Percentiles rank a stretch among this genome's conserved stretches.
These are phyloP conservation scores for Pseudomugil tenellus DNA, from an alignment of 2,797 vertebrate genomes.

Conservation along the genomic window DNA sequence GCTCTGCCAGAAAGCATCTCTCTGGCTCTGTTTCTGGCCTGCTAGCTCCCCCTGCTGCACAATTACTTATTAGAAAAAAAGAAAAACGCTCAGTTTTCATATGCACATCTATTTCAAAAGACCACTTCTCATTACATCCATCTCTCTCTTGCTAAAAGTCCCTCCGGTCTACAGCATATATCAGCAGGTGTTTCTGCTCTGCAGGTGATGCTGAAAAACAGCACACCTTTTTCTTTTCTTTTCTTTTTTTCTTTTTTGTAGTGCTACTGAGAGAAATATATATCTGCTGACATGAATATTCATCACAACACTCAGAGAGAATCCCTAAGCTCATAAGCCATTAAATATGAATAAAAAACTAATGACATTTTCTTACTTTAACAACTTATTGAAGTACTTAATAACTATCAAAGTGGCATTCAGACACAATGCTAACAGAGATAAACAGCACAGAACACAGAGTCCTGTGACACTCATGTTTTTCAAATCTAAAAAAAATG, in stretches of 20 bases:
- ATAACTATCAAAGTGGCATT: conserved; percentile 42
- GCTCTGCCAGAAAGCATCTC: conserved; percentile 19
- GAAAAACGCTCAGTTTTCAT: background rate
- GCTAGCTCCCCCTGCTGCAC: conserved; percentile 81
- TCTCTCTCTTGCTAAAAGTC: conserved; percentile 31
- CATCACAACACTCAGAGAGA: conserved; percentile 55
- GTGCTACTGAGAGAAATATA: conserved; percentile 46
- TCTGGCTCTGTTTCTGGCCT: conserved; percentile 62
- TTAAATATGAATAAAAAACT: conserved; percentile 66
- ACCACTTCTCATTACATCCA: conserved; percentile 38
- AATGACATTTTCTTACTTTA: conserved; percentile 55
- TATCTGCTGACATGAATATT: conserved; percentile 57
- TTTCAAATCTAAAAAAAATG: conserved; percentile 15
- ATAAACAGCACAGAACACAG: conserved; percentile 25
- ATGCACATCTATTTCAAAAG: conserved; percentile 14
- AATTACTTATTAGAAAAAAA: background rate
- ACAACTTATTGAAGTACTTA: conserved; percentile 52
- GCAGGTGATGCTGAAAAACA: conserved; percentile 30
- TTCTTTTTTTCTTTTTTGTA: conserved; percentile 20
- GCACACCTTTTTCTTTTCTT: conserved; percentile 27
- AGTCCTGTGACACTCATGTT: conserved; percentile 25
- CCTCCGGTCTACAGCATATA: conserved; percentile 34
- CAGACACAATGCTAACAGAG: conserved; percentile 18
- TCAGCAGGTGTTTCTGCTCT: conserved; percentile 49
- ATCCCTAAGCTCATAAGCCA: conserved; percentile 51